Conservation (phyloP, 2,888 invertebrate genomes). For the Smittia sp. region DNA sequence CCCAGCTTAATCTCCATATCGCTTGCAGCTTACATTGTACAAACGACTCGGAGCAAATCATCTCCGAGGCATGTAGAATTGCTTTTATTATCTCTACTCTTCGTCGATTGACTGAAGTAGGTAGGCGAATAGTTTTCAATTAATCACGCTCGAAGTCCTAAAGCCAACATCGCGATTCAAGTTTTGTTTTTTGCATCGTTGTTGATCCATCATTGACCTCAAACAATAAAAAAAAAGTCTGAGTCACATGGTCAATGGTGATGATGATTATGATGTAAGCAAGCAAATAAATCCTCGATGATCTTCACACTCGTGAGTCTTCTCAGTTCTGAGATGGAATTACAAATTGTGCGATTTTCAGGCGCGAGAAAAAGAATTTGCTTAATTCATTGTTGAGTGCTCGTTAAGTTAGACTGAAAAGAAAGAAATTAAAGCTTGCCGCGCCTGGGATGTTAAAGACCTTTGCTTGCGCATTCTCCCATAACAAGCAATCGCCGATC, state of each 20-base stretch:
- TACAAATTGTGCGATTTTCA: neutral
- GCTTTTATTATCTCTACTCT: too few species aligned
- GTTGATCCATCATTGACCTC: too few species aligned
- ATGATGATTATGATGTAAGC: constrained; percentile 30
- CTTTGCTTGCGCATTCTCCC: neutral
- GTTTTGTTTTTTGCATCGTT: too few species aligned
- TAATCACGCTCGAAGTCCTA: constrained; percentile 15
- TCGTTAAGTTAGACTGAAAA: neutral
- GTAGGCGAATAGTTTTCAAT: constrained; percentile 25
- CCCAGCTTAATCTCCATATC: too few species aligned
- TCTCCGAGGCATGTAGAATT: too few species aligned
- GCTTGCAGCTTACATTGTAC: too few species aligned
- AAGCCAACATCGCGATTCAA: too few species aligned
- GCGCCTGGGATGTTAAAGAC: neutral
- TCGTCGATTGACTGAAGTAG: too few species aligned
- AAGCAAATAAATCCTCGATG: neutral
- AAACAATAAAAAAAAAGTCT: neutral
- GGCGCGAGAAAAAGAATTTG: neutral
- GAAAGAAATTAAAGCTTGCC: neutral
- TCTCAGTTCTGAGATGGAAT: neutral
- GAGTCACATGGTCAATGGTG: neutral
- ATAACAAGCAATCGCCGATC: neutral
- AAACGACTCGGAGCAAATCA: too few species aligned
- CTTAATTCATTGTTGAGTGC: constrained; percentile 12
- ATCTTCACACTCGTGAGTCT: neutral